A percentile compares a stretch with the other conserved stretches of the same genome.
Conservation (phyloP, 92 coral and sea anemone species). For the Umimayanthus chanpuru region DNA sequence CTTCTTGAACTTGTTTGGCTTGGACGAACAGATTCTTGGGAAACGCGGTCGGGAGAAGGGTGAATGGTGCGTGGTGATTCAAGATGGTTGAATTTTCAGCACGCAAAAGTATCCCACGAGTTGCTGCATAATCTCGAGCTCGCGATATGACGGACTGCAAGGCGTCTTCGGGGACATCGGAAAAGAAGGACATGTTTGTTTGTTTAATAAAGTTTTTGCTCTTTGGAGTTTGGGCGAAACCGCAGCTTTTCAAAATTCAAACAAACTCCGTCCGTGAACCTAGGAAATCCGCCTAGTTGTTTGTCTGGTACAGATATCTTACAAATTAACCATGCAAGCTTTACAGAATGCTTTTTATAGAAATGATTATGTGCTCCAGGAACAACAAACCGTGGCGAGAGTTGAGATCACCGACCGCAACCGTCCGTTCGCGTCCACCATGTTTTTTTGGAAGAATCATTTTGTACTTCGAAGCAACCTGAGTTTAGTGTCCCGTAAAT, state of each 20-base stretch:
- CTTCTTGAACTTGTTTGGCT: slow-evolving; percentile 80
- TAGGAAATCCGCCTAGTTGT: background rate
- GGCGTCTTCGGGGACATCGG: slow-evolving; percentile 25
- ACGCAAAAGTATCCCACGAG: slow-evolving; percentile 48
- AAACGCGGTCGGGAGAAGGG: slow-evolving; percentile 79
- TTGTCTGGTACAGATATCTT: background rate
- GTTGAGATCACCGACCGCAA: slow-evolving; percentile 32
- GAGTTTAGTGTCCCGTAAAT: background rate
- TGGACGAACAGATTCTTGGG: slow-evolving; percentile 72
- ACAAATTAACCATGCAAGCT: background rate
- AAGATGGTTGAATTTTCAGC: slow-evolving; percentile 49
- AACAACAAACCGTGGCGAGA: background rate
- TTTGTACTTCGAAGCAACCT: slow-evolving; percentile 22
- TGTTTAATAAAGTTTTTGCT: background rate
- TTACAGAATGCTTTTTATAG: background rate
- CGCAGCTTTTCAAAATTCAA: background rate
- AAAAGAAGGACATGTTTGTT: background rate
- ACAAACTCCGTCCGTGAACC: background rate
- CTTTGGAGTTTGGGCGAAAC: background rate
- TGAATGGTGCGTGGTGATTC: slow-evolving; percentile 79
- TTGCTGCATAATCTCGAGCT: slow-evolving; percentile 59
- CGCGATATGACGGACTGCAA: slow-evolving; percentile 24
- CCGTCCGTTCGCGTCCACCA: slow-evolving; percentile 19
- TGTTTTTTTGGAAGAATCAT: background rate
- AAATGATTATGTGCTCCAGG: background rate